phyloP scores from a whole-genome alignment of 2,797 vertebrate species.

The Artibeus jamaicensis region DNA sequence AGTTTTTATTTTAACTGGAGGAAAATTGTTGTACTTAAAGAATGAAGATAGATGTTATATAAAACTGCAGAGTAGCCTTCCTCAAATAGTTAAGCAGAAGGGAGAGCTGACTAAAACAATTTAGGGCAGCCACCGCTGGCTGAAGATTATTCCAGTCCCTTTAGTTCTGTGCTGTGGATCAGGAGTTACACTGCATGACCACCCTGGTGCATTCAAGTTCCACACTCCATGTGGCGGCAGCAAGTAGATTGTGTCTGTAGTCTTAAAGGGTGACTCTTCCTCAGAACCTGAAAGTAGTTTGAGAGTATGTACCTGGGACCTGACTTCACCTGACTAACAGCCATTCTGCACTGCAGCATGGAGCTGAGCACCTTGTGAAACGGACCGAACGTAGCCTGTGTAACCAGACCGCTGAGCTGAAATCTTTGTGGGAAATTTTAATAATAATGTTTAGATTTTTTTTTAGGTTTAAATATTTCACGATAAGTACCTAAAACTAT shows the following conservation, averaged over 20 bases:
- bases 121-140: neutral
- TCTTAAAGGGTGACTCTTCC: neutral
- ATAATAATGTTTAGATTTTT: neutral
- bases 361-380: neutral
- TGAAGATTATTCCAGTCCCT: neutral
- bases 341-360: neutral
- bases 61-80: neutral
- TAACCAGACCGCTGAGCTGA: neutral
- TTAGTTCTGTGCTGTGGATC: neutral
- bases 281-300: neutral
- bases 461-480: neutral
- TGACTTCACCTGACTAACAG: neutral
- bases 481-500: neutral
- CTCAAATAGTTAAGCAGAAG: neutral
- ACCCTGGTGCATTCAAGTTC: neutral
- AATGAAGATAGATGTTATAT: neutral
- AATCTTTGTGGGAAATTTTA: neutral
- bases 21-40: neutral
- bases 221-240: neutral
- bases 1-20: constrained; percentile 10
- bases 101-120: neutral
- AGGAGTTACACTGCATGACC: neutral
- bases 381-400: neutral
- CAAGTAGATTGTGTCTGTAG: neutral
- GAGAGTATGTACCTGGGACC: too few species aligned